phyloP scores from a whole-genome alignment of 2,797 vertebrate species.

The Ficedula albicollis region DNA sequence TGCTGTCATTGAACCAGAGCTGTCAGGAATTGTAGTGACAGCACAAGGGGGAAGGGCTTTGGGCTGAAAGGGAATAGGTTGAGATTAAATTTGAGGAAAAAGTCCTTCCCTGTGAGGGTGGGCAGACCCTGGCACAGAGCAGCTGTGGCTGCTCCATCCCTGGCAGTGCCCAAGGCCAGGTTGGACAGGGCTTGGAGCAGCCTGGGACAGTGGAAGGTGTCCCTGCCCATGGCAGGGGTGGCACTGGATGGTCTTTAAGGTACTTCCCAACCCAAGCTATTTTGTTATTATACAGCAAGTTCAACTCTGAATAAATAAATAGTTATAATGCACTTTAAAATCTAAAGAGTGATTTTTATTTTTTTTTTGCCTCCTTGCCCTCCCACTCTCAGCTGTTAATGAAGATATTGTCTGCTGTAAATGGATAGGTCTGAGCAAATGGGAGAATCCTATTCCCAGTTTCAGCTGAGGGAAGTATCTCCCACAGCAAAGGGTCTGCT shows the following conservation, averaged over 20 bases:
- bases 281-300: background rate
- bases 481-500: conserved; percentile 47
- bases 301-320: background rate
- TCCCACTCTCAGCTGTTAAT: background rate
- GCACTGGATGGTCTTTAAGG: fast-evolving
- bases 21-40: background rate
- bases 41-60: background rate
- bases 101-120: background rate
- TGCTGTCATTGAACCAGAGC: background rate
- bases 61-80: background rate
- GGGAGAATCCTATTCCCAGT: background rate
- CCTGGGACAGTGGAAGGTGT: background rate
- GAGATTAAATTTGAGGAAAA: background rate
- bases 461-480: conserved; percentile 16
- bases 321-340: background rate
- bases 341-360: background rate
- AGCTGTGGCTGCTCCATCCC: background rate
- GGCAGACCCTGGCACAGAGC: fast-evolving
- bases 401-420: background rate
- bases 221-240: background rate
- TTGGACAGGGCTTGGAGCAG: fast-evolving
- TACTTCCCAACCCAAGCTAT: background rate
- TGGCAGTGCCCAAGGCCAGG: fast-evolving
- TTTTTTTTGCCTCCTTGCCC: background rate
- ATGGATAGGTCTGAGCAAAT: background rate